A percentile compares a stretch with the other conserved stretches of the same genome.
Conservation (phyloP, 2,113 vertebrate genomes). For the Triplophysa tibetana region DNA sequence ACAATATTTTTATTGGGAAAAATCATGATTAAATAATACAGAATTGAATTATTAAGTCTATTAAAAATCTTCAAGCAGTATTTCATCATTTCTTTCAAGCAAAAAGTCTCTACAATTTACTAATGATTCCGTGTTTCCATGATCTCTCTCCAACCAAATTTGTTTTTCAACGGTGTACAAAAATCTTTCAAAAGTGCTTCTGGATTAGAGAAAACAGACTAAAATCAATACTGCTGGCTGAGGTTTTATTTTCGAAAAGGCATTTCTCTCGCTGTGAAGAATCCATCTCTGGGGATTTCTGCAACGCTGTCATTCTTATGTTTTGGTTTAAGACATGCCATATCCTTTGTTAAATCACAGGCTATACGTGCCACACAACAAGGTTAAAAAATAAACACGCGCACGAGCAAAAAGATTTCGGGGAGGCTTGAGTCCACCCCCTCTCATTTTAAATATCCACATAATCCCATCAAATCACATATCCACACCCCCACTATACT, state of each 20-base stretch:
- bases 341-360: slow-evolving; percentile 36
- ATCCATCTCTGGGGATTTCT: slow-evolving; percentile 35
- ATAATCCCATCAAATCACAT: slow-evolving; percentile 45
- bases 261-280: slow-evolving; percentile 32
- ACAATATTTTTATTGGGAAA: too few relatives aligned
- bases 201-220: slow-evolving; percentile 3
- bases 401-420: slow-evolving; percentile 8
- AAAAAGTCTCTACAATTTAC: not conserved
- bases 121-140: not conserved
- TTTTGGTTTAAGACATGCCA: slow-evolving; percentile 39
- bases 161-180: not conserved
- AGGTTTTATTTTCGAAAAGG: slow-evolving; percentile 6
- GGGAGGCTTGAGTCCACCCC: slow-evolving; percentile 40
- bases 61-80: too few relatives aligned
- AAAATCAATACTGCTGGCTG: slow-evolving; percentile 28
- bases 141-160: not conserved
- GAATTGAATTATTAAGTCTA: not conserved
- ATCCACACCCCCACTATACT: slow-evolving; percentile 36
- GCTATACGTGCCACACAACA: slow-evolving; percentile 12
- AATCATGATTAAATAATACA: too few relatives aligned
- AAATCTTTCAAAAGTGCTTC: slow-evolving; percentile 19
- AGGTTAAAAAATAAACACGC: slow-evolving; percentile 26
- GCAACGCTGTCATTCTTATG: slow-evolving; percentile 19
- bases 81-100: not conserved
- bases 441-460: slow-evolving; percentile 39